Conservation (phyloP, 2,113 vertebrate species). For the Dinomys branickii region DNA sequence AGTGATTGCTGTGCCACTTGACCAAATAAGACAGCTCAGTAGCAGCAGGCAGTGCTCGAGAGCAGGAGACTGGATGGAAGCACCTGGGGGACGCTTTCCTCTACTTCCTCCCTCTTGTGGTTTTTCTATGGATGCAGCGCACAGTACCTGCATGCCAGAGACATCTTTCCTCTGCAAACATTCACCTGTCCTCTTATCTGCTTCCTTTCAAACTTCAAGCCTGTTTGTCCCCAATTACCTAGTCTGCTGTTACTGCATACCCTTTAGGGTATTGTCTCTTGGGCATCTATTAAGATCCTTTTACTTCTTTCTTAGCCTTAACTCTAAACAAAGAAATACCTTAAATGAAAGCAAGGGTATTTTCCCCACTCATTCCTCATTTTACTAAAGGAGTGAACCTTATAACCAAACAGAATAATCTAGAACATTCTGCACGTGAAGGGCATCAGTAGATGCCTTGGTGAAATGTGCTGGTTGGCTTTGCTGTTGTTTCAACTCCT, state of each 20-base stretch:
- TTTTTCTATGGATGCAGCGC: not conserved
- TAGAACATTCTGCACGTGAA: not conserved
- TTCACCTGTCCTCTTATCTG: not conserved
- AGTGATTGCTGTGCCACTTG: not conserved
- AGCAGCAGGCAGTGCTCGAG: not conserved
- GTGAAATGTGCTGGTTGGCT: not conserved
- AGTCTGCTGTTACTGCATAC: not conserved
- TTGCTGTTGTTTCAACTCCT: conserved; percentile 34
- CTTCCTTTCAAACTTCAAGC: not conserved
- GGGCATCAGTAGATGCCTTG: not conserved
- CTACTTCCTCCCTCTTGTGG: not conserved
- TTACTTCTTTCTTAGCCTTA: not conserved
- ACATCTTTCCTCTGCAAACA: not conserved
- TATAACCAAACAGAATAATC: conserved; percentile 29
- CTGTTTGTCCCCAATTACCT: not conserved
- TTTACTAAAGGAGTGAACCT: conserved; percentile 6
- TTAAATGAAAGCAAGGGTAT: not conserved
- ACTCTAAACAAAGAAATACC: not conserved
- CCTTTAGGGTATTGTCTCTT: not conserved
- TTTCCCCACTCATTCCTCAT: not conserved
- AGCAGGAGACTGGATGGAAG: not conserved
- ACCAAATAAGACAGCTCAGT: not conserved
- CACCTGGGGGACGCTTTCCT: not conserved
- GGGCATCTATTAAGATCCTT: conserved; percentile 11
- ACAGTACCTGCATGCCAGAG: not conserved